Percentiles rank a stretch among this genome's conserved stretches.
These are phyloP conservation scores for Prionace glauca DNA, from an alignment of 2,797 vertebrate species.

Conservation along the genomic window DNA sequence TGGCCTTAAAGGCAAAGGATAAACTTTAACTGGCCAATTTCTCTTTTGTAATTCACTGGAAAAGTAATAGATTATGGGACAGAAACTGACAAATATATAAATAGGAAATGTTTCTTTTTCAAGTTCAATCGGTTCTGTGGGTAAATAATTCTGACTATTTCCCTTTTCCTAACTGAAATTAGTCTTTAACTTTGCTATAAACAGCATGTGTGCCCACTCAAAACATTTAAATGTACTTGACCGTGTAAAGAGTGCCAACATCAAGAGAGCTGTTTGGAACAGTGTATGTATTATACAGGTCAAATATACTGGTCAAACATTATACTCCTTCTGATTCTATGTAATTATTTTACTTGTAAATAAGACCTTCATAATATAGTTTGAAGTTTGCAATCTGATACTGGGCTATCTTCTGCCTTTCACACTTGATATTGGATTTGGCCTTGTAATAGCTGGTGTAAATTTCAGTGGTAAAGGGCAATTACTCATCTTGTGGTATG, in stretches of 20 bases:
- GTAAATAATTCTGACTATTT: neutral
- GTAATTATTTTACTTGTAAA: slow-evolving; percentile 7
- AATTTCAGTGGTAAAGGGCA: neutral
- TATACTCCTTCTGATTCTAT: neutral
- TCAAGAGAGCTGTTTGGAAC: neutral
- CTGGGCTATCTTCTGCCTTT: neutral
- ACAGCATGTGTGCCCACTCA: neutral
- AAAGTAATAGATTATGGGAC: neutral
- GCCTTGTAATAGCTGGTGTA: neutral
- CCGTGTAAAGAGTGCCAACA: neutral
- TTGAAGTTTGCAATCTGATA: neutral
- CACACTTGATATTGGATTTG: neutral
- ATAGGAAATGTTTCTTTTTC: neutral
- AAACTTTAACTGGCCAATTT: too few species aligned
- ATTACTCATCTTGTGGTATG: too few species aligned
- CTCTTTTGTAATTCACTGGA: neutral
- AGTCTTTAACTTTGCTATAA: neutral
- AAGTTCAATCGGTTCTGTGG: neutral
- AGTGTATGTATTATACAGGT: neutral
- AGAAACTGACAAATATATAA: neutral
- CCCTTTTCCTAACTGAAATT: neutral
- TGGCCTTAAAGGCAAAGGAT: too few species aligned
- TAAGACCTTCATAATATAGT: neutral
- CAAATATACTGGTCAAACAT: neutral
- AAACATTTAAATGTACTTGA: neutral